Evolutionary conservation across 1,140 invertebrate genomes (phyloP).

Genomic region (Ceratosolen solmsi): DNA sequence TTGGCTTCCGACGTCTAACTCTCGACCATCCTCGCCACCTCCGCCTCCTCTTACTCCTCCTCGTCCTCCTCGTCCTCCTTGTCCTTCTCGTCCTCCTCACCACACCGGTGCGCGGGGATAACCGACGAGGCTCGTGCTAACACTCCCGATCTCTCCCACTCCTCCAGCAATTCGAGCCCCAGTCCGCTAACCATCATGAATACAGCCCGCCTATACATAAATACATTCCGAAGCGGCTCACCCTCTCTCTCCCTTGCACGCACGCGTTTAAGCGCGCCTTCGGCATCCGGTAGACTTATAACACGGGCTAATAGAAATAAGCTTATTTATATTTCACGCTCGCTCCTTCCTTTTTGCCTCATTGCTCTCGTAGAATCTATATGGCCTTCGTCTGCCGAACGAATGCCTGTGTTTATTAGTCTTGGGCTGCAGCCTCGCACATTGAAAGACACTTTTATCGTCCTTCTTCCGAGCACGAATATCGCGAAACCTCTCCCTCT

Average conservation of each 20-base stretch:
- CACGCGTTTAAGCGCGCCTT: not conserved
- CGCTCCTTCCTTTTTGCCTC: not conserved
- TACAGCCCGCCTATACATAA: not conserved
- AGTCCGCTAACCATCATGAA: not conserved
- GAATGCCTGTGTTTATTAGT: no score
- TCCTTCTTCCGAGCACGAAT: no score
- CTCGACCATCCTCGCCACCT: not conserved
- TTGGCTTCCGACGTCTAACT: not conserved
- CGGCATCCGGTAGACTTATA: not conserved
- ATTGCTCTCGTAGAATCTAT: not conserved
- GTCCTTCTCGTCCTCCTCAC: slow-evolving; percentile 17
- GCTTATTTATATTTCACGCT: not conserved
- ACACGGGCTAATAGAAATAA: not conserved
- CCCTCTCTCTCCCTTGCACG: not conserved
- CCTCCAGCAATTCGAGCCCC: not conserved
- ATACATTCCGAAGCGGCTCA: not conserved
- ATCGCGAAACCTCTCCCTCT: no score
- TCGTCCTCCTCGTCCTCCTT: no score
- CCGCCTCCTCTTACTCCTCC: not conserved
- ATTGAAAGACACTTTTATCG: no score
- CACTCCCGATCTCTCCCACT: not conserved
- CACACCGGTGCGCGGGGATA: no score
- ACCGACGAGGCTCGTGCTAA: not conserved
- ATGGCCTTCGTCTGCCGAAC: not conserved
- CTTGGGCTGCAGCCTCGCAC: no score